A percentile compares a stretch with the other conserved stretches of the same genome.
Evolutionary conservation across 2,797 vertebrate species (phyloP).

Genomic region (Xiphorhynchus erythropygius): DNA sequence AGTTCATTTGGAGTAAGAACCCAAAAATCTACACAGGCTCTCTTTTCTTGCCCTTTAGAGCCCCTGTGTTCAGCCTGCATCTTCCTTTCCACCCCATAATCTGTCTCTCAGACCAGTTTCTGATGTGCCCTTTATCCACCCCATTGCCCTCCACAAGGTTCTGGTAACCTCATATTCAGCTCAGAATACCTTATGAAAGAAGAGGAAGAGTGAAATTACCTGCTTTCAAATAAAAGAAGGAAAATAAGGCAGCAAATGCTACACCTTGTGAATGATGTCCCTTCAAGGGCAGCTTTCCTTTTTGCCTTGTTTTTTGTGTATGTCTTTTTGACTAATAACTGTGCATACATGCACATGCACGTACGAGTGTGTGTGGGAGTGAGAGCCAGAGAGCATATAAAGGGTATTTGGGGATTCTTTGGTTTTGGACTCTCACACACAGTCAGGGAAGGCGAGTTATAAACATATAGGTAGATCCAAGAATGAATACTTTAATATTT

Average conservation of each 20-base stretch:
- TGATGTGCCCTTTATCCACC: background rate
- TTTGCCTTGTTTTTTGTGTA: slow-evolving; percentile 12
- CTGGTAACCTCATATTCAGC: background rate
- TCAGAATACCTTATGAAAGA: background rate
- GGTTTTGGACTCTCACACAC: slow-evolving; percentile 60
- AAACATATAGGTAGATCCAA: slow-evolving; percentile 68
- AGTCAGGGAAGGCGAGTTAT: slow-evolving; percentile 41
- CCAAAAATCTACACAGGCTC: background rate
- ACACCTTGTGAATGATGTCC: background rate
- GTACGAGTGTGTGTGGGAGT: slow-evolving; percentile 36
- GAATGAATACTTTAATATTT: slow-evolving; percentile 68
- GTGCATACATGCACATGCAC: slow-evolving; percentile 50
- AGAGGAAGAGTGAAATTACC: background rate
- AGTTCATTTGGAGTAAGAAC: background rate
- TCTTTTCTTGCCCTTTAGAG: background rate
- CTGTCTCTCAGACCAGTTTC: background rate
- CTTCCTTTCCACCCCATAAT: background rate
- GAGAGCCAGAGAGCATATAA: slow-evolving; percentile 54
- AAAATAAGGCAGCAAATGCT: background rate
- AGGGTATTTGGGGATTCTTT: slow-evolving; percentile 71
- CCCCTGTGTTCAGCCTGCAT: background rate
- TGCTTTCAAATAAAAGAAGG: background rate
- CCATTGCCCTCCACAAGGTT: background rate
- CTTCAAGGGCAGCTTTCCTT: slow-evolving; percentile 1
- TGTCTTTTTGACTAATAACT: slow-evolving; percentile 48